Evolutionary conservation across 2,797 vertebrate species (phyloP).

Genomic region (Muscicapa striata): DNA sequence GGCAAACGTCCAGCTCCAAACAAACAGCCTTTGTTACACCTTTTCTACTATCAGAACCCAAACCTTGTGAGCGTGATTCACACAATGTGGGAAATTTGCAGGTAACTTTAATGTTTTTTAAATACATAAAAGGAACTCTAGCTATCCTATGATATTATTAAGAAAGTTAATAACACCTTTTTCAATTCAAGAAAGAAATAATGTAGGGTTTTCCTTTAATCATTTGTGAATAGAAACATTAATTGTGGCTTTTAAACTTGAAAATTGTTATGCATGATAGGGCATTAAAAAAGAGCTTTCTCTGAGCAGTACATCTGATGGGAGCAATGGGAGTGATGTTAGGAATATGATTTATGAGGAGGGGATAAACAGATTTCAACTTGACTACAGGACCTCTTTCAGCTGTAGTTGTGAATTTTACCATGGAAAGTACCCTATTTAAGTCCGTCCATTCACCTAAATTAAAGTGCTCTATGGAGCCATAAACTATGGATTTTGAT

Average conservation of each 20-base stretch:
- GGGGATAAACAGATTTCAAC: not conserved
- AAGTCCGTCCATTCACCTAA: not conserved
- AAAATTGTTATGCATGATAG: not conserved
- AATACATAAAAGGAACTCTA: not conserved
- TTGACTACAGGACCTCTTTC: not conserved
- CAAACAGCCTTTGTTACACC: slow-evolving; percentile 17
- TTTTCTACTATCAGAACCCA: slow-evolving; percentile 33
- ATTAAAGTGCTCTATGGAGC: not conserved
- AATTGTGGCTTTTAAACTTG: not conserved
- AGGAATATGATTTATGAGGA: not conserved
- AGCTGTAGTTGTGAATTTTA: not conserved
- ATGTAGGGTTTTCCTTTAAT: not conserved
- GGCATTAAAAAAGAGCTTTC: not conserved
- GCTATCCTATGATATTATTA: not conserved
- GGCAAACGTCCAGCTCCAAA: slow-evolving; percentile 61
- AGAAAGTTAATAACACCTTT: not conserved
- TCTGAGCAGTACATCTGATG: not conserved
- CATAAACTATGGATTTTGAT: not conserved
- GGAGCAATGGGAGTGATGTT: not conserved
- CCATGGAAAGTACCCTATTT: not conserved
- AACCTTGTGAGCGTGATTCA: slow-evolving; percentile 52
- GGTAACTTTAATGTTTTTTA: slow-evolving; percentile 56
- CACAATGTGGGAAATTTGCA: slow-evolving; percentile 45
- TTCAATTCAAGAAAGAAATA: not conserved
- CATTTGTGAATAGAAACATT: not conserved